These are phyloP conservation scores for Orcinus orca DNA, from an alignment of 2,113 vertebrate genomes.

Conservation along the genomic window DNA sequence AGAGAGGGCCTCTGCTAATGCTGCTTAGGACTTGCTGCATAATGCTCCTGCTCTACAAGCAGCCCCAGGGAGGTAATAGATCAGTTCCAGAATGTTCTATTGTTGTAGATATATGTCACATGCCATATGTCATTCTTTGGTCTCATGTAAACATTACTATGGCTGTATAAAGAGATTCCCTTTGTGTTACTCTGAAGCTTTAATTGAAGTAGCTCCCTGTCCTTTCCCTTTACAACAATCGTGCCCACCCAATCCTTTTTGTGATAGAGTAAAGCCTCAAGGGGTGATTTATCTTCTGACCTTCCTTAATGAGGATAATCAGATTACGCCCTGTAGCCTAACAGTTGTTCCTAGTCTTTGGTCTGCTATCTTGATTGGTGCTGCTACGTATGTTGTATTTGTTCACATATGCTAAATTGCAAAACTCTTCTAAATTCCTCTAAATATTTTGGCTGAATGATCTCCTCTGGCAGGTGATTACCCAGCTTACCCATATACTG, in stretches of 20 bases:
- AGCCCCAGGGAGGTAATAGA: neutral
- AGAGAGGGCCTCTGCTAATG: neutral
- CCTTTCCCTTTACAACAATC: neutral
- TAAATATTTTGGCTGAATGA: conserved; percentile 55
- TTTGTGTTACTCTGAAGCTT: neutral
- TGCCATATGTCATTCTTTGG: neutral
- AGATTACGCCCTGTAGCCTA: neutral
- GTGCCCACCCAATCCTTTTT: neutral
- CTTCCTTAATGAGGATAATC: conserved; percentile 16
- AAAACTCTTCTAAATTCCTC: conserved; percentile 30
- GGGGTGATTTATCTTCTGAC: conserved; percentile 11
- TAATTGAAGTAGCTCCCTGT: neutral
- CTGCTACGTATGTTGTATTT: conserved; percentile 10
- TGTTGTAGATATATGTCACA: neutral
- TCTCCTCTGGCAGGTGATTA: conserved; percentile 49
- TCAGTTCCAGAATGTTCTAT: neutral
- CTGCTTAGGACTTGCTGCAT: neutral
- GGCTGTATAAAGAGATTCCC: neutral
- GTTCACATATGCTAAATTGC: conserved; percentile 27
- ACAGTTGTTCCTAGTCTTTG: conserved; percentile 45
- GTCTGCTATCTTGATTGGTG: conserved; percentile 21
- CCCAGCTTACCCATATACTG: conserved; percentile 18
- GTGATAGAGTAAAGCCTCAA: neutral
- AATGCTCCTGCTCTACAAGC: neutral
- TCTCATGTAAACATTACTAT: neutral